Evolutionary conservation across 37 sponge, comb jelly and placozoan genomes (phyloP).

Genomic region (Axinella damicornis): DNA sequence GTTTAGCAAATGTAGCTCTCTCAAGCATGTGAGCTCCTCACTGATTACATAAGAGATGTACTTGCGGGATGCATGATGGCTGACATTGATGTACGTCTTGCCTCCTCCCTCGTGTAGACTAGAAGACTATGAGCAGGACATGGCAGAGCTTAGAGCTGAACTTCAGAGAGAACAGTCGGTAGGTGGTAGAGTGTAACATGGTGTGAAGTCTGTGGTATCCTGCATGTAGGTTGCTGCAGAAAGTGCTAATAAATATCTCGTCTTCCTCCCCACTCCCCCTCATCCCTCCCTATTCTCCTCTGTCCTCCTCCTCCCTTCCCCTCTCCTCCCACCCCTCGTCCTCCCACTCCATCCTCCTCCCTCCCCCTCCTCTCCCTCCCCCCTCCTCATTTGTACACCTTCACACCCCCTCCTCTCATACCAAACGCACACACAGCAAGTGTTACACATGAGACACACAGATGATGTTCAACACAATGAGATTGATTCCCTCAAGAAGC

Average conservation of each 20-base stretch:
- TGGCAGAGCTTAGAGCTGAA: conserved; percentile 43
- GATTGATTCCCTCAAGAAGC: conserved; percentile 40
- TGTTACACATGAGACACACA: conserved; percentile 17
- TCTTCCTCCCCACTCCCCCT: neutral
- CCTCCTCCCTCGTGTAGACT: conserved; percentile 15
- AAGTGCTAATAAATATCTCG: too few relatives aligned
- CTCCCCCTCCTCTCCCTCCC: too few relatives aligned
- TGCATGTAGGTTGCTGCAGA: too few relatives aligned
- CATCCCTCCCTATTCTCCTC: neutral
- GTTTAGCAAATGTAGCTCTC: too few relatives aligned
- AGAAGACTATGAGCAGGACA: conserved; percentile 49
- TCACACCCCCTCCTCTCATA: neutral
- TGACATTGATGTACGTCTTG: too few relatives aligned
- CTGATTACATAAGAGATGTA: too few relatives aligned
- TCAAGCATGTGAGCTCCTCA: too few relatives aligned
- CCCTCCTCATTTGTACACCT: neutral
- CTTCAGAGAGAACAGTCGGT: conserved; percentile 67
- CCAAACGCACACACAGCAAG: conserved; percentile 17
- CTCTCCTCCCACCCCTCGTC: too few relatives aligned
- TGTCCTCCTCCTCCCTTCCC: neutral
- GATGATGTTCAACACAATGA: neutral
- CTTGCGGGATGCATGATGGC: too few relatives aligned
- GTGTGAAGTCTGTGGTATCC: too few relatives aligned
- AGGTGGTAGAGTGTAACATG: too few relatives aligned
- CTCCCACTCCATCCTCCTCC: neutral